Conservation (phyloP, 2,888 invertebrate genomes). For the Silvanus unidentatus region DNA sequence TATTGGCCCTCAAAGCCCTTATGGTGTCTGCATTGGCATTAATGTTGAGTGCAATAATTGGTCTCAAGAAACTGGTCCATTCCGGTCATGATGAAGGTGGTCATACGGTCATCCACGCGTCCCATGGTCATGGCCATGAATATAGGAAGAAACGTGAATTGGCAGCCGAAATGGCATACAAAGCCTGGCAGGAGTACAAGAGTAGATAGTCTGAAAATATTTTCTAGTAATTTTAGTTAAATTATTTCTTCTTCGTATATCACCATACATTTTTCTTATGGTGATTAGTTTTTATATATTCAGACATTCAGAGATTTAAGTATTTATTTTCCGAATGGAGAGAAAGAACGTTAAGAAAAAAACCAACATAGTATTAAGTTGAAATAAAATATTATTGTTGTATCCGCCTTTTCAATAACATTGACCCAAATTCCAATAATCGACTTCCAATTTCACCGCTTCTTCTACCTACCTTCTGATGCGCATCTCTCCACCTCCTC, state of each 20-base stretch:
- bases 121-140: constrained; percentile 51
- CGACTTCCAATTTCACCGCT: constrained; percentile 23
- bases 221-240: not conserved
- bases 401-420: constrained; percentile 35
- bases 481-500: constrained; percentile 1
- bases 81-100: constrained; percentile 47
- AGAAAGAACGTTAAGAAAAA: constrained; percentile 7
- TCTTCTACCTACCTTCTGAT: constrained; percentile 4
- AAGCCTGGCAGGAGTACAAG: constrained; percentile 46
- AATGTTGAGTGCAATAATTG: constrained; percentile 69
- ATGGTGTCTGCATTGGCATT: constrained; percentile 63
- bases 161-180: constrained; percentile 41
- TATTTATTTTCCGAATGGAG: constrained; percentile 11
- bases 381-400: constrained; percentile 23
- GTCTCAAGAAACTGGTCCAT: constrained; percentile 64
- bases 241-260: not conserved
- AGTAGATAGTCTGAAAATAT: constrained; percentile 18
- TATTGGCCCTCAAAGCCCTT: constrained; percentile 66
- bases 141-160: constrained; percentile 47
- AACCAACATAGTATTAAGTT: constrained; percentile 19
- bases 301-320: constrained; percentile 1
- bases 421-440: constrained; percentile 29
- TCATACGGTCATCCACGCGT: constrained; percentile 51
- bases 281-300: constrained; percentile 17
- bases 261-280: not conserved